Evolutionary conservation across 2,113 vertebrate species (phyloP), one percentile per base, ranked within the genome.

Genomic region (Sander lucioperca): DNA sequence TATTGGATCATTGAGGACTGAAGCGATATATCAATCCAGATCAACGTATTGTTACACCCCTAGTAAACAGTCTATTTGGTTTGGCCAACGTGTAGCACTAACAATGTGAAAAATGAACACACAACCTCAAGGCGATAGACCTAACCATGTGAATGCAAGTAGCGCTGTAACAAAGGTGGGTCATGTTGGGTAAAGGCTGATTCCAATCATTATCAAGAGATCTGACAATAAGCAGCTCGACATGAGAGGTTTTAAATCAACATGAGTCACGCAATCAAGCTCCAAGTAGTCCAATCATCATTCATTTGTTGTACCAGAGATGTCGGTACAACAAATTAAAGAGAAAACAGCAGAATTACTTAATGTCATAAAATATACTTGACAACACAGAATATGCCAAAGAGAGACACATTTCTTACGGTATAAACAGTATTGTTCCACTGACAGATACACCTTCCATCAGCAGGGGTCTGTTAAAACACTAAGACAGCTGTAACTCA

Each of bases 201-300:
- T 53, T 43, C 2, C 10, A 43, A 21, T 73, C 33, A 9, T 45
- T 67, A 39, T 58, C 53, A 50, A 67, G 21, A 53, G 30, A 19
- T 73, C 25, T 23, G 27, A n/a, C 39, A 25, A 27, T 62, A 45
- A 69, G 18, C 2, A 5, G 25, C 48, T 62, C 19, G 21, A 36
- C 56, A 30, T 2, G 11, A 68, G 48, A 45, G 14, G 18, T 33
- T 75, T 76, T 69, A 63, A 69, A 56, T 70, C 27, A 48, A 23
- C 39, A 48, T 30, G 18, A 54, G 39, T 11, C 39, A 43, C 39
- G 39, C 39, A 43, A 43, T 43, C 9, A 0, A 43, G 39, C 39
- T 43, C 39, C 39, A 43, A 11, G 10, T 5, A 33, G 33, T 33
- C 33, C 33, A 33, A 33, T 33, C 33, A 33, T 43, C 39, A 43